A percentile compares a stretch with the other conserved stretches of the same genome.
phyloP scores from a whole-genome alignment of 2,888 invertebrate species.

The Thymelicus sylvestris region DNA sequence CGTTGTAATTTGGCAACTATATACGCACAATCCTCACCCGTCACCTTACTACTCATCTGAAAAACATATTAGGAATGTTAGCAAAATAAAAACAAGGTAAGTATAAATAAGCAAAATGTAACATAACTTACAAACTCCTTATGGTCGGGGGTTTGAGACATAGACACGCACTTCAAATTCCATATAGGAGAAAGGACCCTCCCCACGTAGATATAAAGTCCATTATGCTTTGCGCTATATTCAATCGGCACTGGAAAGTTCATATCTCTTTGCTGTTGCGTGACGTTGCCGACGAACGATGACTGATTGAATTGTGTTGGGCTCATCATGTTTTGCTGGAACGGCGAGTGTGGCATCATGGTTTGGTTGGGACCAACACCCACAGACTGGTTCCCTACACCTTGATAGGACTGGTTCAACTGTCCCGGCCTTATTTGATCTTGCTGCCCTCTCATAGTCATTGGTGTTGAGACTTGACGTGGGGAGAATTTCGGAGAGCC shows the following conservation, averaged over 20 bases:
- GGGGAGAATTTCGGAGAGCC: constrained; percentile 79
- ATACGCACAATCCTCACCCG: constrained; percentile 88
- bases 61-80: constrained; percentile 35
- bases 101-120: background rate
- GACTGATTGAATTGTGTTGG: constrained; percentile 71
- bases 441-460: constrained; percentile 69
- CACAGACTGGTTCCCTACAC: constrained; percentile 67
- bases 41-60: constrained; percentile 88
- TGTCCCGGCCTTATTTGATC: constrained; percentile 65
- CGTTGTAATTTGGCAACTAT: constrained; percentile 91
- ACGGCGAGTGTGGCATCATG: constrained; percentile 65
- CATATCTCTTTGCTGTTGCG: constrained; percentile 66
- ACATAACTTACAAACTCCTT: constrained; percentile 83
- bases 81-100: background rate
- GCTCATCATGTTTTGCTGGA: constrained; percentile 65
- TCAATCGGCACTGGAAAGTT: constrained; percentile 75
- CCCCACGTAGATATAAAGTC: constrained; percentile 95
- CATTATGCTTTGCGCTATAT: constrained; percentile 93
- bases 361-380: constrained; percentile 63
- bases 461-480: constrained; percentile 79
- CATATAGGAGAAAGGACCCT: constrained; percentile 95
- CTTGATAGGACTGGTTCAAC: constrained; percentile 67
- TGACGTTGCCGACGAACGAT: constrained; percentile 65
- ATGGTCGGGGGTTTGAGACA: constrained; percentile 77
- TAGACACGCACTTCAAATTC: constrained; percentile 90